Base-by-base conservation (phyloP, 1,140 invertebrate species). In the Metopolophium dirhodum region DNA sequence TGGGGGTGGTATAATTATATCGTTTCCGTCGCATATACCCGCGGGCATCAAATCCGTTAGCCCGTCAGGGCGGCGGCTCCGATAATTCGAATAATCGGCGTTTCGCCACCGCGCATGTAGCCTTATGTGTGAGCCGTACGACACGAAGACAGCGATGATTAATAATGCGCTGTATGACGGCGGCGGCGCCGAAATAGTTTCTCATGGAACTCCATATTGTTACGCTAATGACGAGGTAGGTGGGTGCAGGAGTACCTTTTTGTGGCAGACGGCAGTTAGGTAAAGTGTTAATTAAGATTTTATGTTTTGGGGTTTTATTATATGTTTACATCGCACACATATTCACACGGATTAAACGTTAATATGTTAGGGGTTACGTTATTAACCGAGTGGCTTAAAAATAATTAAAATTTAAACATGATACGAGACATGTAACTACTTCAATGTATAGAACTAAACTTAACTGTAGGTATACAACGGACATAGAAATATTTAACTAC, bases 1-100 rank as follows among this genome's bases (percentile, higher is more conserved):
- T n/a, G 61, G 61, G 61, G 61, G 30, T n/a, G n/a, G 23, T 77
- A 77, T 77, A 77, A 77, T 77, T 77, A 77, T 77, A 86, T 86
- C 26, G 85, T 45, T 86, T 41, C 30, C 41, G 85, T 45, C 45
- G 85, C 26, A 35, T 47, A 45, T 41, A 18, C 41, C 85, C 45
- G 22, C 26, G 41, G 85, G 86, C 47, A 88, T n/a, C 45, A 45
- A 87, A n/a, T 45, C 41, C 30, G 61, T 77, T 77, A 77, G 14
- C 61, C 61, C n/a, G 30, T n/a, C 61, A 35, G 61, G 61, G 61
- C 83, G 83, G 83, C 8, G 35, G 37, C 37, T 85, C 41, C 45
- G 85, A 88, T 88, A 49, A 88, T 49, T 49, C 47, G 86, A 88
- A 88, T 88, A 88, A 88, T 88, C 85, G 85, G 45, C 45, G 85